A percentile compares a stretch with the other conserved stretches of the same genome.
These are phyloP conservation scores for Vollenhovia emeryi DNA, from an alignment of 1,140 invertebrate genomes.

Conservation along the genomic window DNA sequence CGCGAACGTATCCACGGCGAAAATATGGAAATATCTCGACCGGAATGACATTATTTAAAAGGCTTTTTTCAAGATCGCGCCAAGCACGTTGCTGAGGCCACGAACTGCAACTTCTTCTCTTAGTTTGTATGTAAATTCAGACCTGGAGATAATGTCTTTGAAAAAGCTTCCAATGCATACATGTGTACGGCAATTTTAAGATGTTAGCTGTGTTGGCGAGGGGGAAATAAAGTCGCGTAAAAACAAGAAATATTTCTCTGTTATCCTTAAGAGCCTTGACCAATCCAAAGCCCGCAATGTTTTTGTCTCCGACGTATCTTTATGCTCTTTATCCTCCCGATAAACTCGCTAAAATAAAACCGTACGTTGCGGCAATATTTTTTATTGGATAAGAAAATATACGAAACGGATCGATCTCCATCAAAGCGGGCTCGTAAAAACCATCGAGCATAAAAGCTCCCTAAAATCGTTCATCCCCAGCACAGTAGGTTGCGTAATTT, in stretches of 20 bases:
- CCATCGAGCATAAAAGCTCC: conserved; percentile 38
- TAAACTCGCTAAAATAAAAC: conserved; percentile 46
- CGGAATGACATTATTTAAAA: background rate
- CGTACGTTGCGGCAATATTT: conserved; percentile 44
- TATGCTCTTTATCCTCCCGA: background rate
- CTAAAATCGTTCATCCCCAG: conserved; percentile 28
- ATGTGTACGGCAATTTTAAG: background rate
- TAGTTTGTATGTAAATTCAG: background rate
- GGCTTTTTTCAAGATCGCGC: background rate
- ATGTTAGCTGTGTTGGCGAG: background rate
- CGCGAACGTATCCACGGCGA: background rate
- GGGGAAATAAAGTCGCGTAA: background rate
- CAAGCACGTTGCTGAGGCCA: background rate
- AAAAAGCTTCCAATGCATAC: background rate
- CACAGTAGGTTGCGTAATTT: conserved; percentile 40
- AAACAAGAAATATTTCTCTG: conserved; percentile 26
- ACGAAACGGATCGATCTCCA: conserved; percentile 33
- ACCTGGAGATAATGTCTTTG: background rate
- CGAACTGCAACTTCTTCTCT: background rate
- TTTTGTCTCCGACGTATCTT: conserved; percentile 36
- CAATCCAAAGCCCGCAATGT: background rate
- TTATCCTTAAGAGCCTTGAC: conserved; percentile 20
- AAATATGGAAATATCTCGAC: background rate
- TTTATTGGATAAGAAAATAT: conserved; percentile 52
- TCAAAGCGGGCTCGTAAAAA: conserved; percentile 39